phyloP scores from a whole-genome alignment of 2,113 vertebrate species.

The Salvelinus sp. region DNA sequence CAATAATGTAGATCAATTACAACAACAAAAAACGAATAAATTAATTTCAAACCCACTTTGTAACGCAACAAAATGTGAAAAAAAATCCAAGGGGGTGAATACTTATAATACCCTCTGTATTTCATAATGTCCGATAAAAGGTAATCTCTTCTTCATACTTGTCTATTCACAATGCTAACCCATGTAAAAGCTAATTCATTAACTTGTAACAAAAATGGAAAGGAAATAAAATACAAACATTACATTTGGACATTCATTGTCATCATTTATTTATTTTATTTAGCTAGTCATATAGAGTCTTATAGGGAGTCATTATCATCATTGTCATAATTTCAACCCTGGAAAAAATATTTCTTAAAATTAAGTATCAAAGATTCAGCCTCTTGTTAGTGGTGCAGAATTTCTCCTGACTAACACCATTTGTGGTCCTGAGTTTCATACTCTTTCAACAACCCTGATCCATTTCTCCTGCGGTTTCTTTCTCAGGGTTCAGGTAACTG shows the following conservation, averaged over 20 bases:
- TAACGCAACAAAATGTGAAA: not conserved
- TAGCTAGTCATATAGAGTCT: constrained; percentile 71
- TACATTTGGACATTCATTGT: constrained; percentile 14
- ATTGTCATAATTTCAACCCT: constrained; percentile 74
- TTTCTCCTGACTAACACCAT: not conserved
- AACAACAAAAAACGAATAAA: too few species aligned
- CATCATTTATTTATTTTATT: constrained; percentile 76
- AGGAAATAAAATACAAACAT: too few species aligned
- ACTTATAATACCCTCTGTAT: not conserved
- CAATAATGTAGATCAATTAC: too few species aligned
- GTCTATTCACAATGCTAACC: not conserved
- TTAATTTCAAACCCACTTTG: too few species aligned
- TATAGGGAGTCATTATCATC: constrained; percentile 65
- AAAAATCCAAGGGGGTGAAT: not conserved
- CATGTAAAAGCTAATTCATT: not conserved
- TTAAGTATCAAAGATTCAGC: not conserved
- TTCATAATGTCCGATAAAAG: not conserved
- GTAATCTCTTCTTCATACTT: not conserved
- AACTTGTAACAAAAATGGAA: not conserved
- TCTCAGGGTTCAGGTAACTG: not conserved
- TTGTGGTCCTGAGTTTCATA: not conserved
- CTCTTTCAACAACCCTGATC: not conserved
- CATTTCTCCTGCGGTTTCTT: not conserved
- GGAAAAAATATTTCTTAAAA: constrained; percentile 37
- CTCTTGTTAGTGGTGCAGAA: not conserved